Base-by-base conservation (phyloP, 1,140 invertebrate species). In the Drosophila ironensis region DNA sequence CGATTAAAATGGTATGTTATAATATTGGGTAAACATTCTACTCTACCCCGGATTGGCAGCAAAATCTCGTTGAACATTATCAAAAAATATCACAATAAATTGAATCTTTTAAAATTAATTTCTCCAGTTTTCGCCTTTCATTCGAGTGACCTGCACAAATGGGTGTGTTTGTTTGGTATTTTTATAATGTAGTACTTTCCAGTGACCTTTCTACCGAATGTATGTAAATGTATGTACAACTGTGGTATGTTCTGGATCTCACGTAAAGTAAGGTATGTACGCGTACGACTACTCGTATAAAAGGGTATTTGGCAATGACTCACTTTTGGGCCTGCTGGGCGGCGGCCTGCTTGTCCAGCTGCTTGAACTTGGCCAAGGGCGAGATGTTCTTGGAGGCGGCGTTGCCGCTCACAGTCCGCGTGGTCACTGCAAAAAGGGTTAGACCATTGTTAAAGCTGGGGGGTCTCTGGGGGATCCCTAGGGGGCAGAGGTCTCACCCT, bases 341-440 rank as follows among this genome's bases (percentile, higher is more conserved):
- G 89, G 95, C 95, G 11, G 77, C 77, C 91, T 96, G 95, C 88
- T 95, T 94, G 90, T 97, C 96, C 90, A 97, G 92, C 92, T 97
- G 95, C 88, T 94, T 94, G 92, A 97, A 97, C 92, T 97, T 97
- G 87, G 95, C 94, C 91, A 97, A 96, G 56, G 96, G 95, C 75
- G 95, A 96, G 81, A 95, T 92, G 54, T 94, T 93, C 90, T 95
- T 95, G 54, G 91, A 77, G 86, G 91, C 92, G 66, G 80, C 80
- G 92, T 90, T 90, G 89, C 91, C 91, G 80, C 91, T 92, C 88
- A 90, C 92, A 67, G 91, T 91, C 76, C 91, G 92, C 76, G 93
- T 93, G 73, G 92, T 92, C 82, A 94, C 94, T 95, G 91, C 68
- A 92, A 92, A 76, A 78, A 47, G 66, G 91, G 80, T 11, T 20